Percentiles rank a stretch among this genome's conserved stretches.
Evolutionary conservation across 2,797 vertebrate genomes (phyloP).

Genomic region (Pogonophryne albipinna): DNA sequence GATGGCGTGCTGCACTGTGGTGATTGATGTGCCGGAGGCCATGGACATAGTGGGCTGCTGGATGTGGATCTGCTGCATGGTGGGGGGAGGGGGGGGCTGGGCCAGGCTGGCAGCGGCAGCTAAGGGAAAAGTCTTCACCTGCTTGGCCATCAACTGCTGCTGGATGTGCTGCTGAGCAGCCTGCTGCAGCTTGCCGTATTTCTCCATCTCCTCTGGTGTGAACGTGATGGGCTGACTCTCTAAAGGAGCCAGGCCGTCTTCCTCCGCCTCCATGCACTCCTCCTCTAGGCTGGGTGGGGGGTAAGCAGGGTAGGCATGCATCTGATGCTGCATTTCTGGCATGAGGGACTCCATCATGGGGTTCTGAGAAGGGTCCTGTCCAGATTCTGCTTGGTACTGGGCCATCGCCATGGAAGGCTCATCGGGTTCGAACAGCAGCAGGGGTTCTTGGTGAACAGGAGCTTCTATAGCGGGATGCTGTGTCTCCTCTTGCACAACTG

Average conservation of each 20-base stretch:
- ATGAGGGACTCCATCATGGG: slow-evolving; percentile 89
- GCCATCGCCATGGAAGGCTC: slow-evolving; percentile 80
- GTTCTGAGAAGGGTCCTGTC: slow-evolving; percentile 84
- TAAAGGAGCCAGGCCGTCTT: slow-evolving; percentile 92
- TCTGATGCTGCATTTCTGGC: slow-evolving; percentile 82
- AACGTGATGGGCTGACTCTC: slow-evolving; percentile 99
- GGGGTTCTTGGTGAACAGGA: slow-evolving; percentile 77
- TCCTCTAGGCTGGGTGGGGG: slow-evolving; percentile 89
- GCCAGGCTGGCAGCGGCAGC: slow-evolving; percentile 83
- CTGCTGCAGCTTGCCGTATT: slow-evolving; percentile 98
- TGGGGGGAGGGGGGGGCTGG: slow-evolving; percentile 84
- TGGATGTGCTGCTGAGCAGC: slow-evolving; percentile 99
- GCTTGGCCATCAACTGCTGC: slow-evolving; percentile 97
- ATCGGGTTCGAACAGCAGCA: slow-evolving; percentile 76
- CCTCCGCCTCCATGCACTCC: slow-evolving; percentile 85
- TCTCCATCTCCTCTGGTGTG: slow-evolving; percentile 99
- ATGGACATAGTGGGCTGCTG: slow-evolving; percentile 92
- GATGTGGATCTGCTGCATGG: slow-evolving; percentile 96
- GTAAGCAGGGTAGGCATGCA: slow-evolving; percentile 90
- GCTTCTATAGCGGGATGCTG: slow-evolving; percentile 70
- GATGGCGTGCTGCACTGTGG: slow-evolving; percentile 96
- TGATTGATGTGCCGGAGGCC: slow-evolving; percentile 92
- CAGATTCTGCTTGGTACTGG: slow-evolving; percentile 82
- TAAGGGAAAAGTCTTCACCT: slow-evolving; percentile 94
- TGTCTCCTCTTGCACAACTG: slow-evolving; percentile 69